Evolutionary conservation across 2,797 vertebrate species (phyloP).

Genomic region (Limosa lapponica): DNA sequence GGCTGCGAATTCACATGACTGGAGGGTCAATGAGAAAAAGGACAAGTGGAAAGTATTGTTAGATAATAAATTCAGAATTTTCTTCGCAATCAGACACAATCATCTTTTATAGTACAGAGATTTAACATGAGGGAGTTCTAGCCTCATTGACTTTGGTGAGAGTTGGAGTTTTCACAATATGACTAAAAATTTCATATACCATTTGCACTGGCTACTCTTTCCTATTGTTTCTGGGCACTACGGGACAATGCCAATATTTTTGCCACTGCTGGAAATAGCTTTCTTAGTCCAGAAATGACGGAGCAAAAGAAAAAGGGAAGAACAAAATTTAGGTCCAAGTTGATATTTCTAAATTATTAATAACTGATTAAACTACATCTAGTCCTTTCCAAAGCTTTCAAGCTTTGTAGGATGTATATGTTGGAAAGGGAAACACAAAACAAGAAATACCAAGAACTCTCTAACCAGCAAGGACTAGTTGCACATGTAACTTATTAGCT

Average conservation of each 20-base stretch:
- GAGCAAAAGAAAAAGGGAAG: background rate
- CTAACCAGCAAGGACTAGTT: background rate
- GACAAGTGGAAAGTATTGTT: background rate
- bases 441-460: background rate
- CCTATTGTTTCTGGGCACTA: background rate
- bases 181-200: background rate
- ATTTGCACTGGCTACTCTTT: background rate
- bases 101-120: background rate
- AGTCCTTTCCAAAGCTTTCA: background rate
- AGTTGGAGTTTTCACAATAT: background rate
- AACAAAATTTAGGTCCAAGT: background rate
- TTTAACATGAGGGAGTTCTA: background rate
- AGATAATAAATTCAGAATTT: background rate
- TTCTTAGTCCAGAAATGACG: background rate
- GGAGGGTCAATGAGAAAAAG: background rate
- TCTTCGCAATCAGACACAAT: background rate
- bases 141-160: background rate
- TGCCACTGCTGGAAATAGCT: background rate
- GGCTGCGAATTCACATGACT: background rate
- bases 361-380: background rate
- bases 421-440: background rate
- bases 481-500: background rate
- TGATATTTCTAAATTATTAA: background rate
- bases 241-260: background rate
- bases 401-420: background rate